A percentile compares a stretch with the other conserved stretches of the same genome.
phyloP scores from a whole-genome alignment of 2,888 invertebrate genomes.

The Chironomus riparius region DNA sequence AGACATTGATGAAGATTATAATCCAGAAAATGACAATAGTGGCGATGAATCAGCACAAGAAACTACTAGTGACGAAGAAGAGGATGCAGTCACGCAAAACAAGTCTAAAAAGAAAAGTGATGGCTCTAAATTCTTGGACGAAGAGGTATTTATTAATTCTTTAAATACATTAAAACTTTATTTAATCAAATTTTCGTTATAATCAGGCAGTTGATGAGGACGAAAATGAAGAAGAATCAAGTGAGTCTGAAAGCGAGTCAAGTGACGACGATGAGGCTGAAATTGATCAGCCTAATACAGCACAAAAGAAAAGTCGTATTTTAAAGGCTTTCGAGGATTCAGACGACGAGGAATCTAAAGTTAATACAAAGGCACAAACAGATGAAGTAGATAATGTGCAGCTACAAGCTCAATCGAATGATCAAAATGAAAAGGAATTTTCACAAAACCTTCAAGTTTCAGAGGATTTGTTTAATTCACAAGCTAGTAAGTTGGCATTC shows the following conservation, averaged over 20 bases:
- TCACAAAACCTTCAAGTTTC: background rate
- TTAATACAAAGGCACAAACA: background rate
- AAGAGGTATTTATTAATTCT: slow-evolving; percentile 32
- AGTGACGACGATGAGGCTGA: slow-evolving; percentile 32
- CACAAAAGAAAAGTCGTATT: slow-evolving; percentile 42
- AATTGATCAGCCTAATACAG: slow-evolving; percentile 1
- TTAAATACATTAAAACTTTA: slow-evolving; percentile 32
- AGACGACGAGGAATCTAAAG: slow-evolving; percentile 36
- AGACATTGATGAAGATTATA: slow-evolving; percentile 32
- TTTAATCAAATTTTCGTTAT: slow-evolving; percentile 23
- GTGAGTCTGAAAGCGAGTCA: slow-evolving; percentile 33
- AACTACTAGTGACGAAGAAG: slow-evolving; percentile 31
- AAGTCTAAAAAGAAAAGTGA: slow-evolving; percentile 33
- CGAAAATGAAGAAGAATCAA: slow-evolving; percentile 33
- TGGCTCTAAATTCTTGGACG: slow-evolving; percentile 34
- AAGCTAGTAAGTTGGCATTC: background rate
- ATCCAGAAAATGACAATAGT: slow-evolving; percentile 45
- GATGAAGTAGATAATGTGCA: no score
- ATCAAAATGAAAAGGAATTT: background rate
- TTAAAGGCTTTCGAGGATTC: slow-evolving; percentile 37
- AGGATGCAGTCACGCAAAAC: slow-evolving; percentile 30
- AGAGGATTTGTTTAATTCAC: background rate
- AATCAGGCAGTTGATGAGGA: background rate
- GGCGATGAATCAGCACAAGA: slow-evolving; percentile 34
- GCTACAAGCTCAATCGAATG: background rate